Evolutionary conservation across 1,140 invertebrate species (phyloP), one percentile per base, ranked within the genome.

Genomic region (Dreissena rostriformis): DNA sequence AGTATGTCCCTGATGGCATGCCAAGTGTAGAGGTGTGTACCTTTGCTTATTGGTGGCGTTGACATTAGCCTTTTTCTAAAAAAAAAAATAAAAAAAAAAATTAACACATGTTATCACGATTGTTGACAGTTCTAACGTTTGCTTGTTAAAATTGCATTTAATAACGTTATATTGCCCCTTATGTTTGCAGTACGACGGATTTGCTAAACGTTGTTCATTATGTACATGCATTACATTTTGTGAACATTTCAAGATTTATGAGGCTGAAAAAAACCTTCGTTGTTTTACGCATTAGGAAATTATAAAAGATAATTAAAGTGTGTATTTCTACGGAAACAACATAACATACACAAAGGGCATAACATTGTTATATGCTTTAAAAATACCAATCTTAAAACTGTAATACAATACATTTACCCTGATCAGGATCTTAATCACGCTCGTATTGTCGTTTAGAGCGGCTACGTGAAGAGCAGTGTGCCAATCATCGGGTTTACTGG

Each of bases 391-490:
- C 39, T 39, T 39, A 5, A 5, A 39, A 39, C 39, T 39, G 39
- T 39, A 5, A 39, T 5, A 39, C 39, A 39, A 5, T 39, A 39
- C 29, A 68, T n/a, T 68, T 39, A 71, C 75, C 29, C 84, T 79
- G 17, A 82, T 53, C 4, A 85, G 80, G 8, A 76, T 53, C 63
- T 73, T 73, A 7, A 82, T 68, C 15, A 86, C 84, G 24, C 80
- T 76, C 11, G 77, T 73, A 57, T 85, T 76, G 63, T 86, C 67
- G 26, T 88, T 86, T 53, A 84, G 53, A 57, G 85, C 83, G 17
- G 86, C 85, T 14, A 88, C 71, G 29, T 88, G 86, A 0, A 88
- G 72, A 15, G 86, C 77, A 1, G 86, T 73, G 39, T 51, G 84
- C 4, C 71, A 68, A 24, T 83, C 68, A 15, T 80, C 86, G 22